A percentile compares a stretch with the other conserved stretches of the same genome.
phyloP scores from a whole-genome alignment of 2,797 vertebrate genomes.

The Siniperca scherzeri region DNA sequence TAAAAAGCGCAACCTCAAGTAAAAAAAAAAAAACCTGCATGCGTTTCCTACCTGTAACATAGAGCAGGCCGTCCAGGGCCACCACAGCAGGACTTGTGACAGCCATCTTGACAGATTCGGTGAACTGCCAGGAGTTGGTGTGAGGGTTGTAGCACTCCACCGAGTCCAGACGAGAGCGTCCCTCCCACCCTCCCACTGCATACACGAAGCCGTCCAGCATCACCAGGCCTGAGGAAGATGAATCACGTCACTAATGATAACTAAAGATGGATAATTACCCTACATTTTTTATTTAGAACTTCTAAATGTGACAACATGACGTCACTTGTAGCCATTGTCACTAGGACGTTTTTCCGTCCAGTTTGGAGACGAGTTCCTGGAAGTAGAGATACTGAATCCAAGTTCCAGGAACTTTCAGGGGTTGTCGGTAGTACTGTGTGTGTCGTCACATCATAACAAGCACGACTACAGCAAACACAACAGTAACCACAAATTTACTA shows the following conservation, averaged over 20 bases:
- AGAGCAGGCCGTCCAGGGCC: conserved; percentile 86
- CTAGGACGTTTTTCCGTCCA: no score
- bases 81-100: conserved; percentile 90
- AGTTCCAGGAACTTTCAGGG: background rate
- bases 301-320: background rate
- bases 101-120: conserved; percentile 87
- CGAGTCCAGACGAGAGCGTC: conserved; percentile 85
- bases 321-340: no score
- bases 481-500: background rate
- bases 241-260: background rate
- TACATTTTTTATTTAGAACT: background rate
- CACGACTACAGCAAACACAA: no score
- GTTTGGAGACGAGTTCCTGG: background rate
- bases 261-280: no score
- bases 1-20: background rate
- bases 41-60: conserved; percentile 84
- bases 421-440: no score
- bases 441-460: no score
- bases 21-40: background rate
- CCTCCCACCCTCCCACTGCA: conserved; percentile 90
- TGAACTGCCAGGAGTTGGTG: conserved; percentile 88
- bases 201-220: conserved; percentile 89
- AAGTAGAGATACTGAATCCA: no score
- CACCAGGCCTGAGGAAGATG: conserved; percentile 76
- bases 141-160: conserved; percentile 89